Conservation (phyloP, 2,888 invertebrate species). For the Amphiduros pacificus region DNA sequence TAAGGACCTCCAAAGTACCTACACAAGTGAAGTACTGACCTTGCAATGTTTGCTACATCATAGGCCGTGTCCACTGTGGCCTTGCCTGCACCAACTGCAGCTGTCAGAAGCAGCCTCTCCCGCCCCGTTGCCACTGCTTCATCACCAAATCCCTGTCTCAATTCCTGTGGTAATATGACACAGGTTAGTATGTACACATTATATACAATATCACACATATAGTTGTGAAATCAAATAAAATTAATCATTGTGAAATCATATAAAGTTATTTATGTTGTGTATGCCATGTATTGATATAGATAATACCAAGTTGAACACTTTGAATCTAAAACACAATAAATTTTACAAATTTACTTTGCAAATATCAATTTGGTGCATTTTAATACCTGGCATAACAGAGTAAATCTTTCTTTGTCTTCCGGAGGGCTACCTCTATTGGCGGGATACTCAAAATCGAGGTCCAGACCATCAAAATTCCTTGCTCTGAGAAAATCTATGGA, state of each 20-base stretch:
- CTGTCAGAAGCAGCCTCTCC: slow-evolving; percentile 45
- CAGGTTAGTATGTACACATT: no score
- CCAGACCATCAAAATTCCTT: slow-evolving; percentile 79
- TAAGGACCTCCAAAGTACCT: no score
- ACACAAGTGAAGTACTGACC: no score
- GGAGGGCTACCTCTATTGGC: slow-evolving; percentile 47
- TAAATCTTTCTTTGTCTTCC: slow-evolving; percentile 42
- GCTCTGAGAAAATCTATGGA: slow-evolving; percentile 40
- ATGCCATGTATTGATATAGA: no score
- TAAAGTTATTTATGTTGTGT: no score
- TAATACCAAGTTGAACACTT: no score
- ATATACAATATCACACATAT: no score
- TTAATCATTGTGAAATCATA: no score
- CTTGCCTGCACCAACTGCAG: slow-evolving; percentile 54
- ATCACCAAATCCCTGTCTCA: slow-evolving; percentile 39
- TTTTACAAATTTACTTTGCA: no score
- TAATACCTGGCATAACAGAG: slow-evolving; percentile 26
- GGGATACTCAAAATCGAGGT: slow-evolving; percentile 93
- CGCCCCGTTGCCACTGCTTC: slow-evolving; percentile 38
- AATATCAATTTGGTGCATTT: no score
- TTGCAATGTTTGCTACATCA: slow-evolving; percentile 38
- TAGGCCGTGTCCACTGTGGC: slow-evolving; percentile 47
- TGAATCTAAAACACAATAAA: no score
- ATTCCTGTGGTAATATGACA: slow-evolving; percentile 40
- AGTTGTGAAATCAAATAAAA: no score